Percentiles rank a stretch among this genome's conserved stretches.
These are phyloP conservation scores for Archivesica marissinica DNA, from an alignment of 1,140 invertebrate species.

Conservation along the genomic window DNA sequence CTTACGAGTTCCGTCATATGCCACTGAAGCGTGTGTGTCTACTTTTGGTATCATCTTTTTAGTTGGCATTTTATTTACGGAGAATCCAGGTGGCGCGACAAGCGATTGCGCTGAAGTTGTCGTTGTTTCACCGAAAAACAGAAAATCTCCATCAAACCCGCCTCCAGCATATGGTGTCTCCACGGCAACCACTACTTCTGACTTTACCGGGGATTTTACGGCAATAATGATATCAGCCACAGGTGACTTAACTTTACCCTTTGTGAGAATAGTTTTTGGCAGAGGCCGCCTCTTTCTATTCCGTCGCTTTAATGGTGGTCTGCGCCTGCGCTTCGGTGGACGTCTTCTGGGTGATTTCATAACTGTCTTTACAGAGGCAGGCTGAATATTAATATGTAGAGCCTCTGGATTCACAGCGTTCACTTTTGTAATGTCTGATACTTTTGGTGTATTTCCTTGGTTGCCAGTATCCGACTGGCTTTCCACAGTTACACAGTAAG, in stretches of 20 bases:
- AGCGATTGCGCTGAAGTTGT: not conserved
- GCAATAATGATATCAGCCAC: not conserved
- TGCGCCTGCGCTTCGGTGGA: not conserved
- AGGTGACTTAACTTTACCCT: not conserved
- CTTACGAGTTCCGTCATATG: slow-evolving; percentile 41
- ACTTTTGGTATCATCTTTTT: slow-evolving; percentile 41
- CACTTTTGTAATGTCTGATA: not conserved
- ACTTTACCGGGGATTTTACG: not conserved
- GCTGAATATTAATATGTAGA: not conserved
- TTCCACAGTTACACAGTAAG: slow-evolving; percentile 5
- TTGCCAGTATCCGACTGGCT: not conserved
- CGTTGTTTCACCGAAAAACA: not conserved
- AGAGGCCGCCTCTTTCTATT: not conserved
- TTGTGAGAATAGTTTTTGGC: not conserved
- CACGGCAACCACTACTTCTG: not conserved
- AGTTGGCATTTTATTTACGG: not conserved
- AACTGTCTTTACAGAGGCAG: not conserved
- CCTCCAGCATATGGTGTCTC: not conserved
- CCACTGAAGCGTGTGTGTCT: not conserved
- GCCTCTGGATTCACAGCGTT: not conserved
- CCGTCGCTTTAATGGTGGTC: not conserved
- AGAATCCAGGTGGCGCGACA: slow-evolving; percentile 27
- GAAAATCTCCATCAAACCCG: slow-evolving; percentile 12
- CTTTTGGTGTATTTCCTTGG: not conserved
- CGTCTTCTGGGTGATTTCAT: not conserved